Percentiles rank a stretch among this genome's conserved stretches.
Evolutionary conservation across 2,888 invertebrate genomes (phyloP).

Genomic region (Catotricha subobsoleta): DNA sequence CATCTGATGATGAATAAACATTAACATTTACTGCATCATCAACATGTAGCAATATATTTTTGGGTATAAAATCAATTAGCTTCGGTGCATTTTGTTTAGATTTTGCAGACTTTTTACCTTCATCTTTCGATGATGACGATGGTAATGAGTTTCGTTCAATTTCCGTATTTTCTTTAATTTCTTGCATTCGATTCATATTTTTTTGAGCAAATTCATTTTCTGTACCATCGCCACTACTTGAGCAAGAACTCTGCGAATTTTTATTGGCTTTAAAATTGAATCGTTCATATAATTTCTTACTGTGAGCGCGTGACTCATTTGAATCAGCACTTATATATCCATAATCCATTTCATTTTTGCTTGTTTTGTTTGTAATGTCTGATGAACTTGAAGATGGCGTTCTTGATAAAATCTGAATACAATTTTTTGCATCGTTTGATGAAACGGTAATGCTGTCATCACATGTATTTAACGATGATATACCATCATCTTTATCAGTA

Average conservation of each 20-base stretch:
- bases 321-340: constrained; percentile 77
- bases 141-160: background rate
- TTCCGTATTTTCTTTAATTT: constrained; percentile 10
- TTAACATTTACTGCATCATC: constrained; percentile 9
- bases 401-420: constrained; percentile 1
- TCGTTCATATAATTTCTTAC: constrained; percentile 31
- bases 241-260: constrained; percentile 19
- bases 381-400: constrained; percentile 1
- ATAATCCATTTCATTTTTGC: constrained; percentile 43
- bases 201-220: constrained; percentile 7
- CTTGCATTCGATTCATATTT: constrained; percentile 12
- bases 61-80: background rate
- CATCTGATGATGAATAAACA: constrained; percentile 13
- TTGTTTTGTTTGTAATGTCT: background rate
- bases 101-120: background rate
- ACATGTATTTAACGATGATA: constrained; percentile 20
- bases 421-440: background rate
- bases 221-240: constrained; percentile 16
- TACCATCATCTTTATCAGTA: constrained; percentile 20
- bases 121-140: background rate
- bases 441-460: constrained; percentile 13
- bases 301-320: constrained; percentile 36
- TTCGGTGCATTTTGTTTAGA: constrained; percentile 5
- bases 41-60: background rate
- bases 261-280: constrained; percentile 24